phyloP scores from a whole-genome alignment of 2,888 invertebrate genomes.

The Diarsia brunnea region DNA sequence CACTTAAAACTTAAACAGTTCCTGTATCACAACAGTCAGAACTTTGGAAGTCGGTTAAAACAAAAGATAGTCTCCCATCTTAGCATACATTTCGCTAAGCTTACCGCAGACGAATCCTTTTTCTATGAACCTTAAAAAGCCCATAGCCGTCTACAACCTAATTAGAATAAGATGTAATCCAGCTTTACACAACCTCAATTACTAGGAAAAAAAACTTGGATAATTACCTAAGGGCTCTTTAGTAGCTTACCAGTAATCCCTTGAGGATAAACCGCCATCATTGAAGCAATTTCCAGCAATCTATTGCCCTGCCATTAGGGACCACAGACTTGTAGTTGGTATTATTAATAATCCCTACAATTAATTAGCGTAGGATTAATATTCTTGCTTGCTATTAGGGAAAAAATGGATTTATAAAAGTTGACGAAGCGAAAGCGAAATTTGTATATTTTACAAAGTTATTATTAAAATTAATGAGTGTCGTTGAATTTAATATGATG shows the following conservation, averaged over 20 bases:
- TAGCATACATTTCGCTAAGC: no score
- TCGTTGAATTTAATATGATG: neutral
- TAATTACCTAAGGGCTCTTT: constrained; percentile 31
- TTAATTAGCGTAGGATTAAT: constrained; percentile 23
- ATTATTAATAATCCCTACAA: constrained; percentile 13
- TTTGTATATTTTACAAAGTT: neutral
- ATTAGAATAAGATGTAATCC: neutral
- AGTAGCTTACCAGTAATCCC: neutral
- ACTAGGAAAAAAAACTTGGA: constrained; percentile 15
- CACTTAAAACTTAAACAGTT: no score
- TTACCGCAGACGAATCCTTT: neutral
- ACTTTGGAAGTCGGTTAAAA: neutral
- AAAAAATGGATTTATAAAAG: neutral
- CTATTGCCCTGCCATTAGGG: constrained; percentile 29
- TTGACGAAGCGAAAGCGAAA: neutral
- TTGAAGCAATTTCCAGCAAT: constrained; percentile 9
- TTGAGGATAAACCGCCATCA: constrained; percentile 10
- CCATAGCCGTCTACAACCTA: neutral
- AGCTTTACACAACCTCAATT: neutral
- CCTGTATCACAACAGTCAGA: no score
- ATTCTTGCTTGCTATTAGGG: neutral
- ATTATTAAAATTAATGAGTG: neutral
- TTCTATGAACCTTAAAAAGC: neutral
- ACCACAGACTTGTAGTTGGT: neutral
- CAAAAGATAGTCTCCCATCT: no score